Conservation (phyloP, 2,113 vertebrate species). For the Apeltes quadracus region DNA sequence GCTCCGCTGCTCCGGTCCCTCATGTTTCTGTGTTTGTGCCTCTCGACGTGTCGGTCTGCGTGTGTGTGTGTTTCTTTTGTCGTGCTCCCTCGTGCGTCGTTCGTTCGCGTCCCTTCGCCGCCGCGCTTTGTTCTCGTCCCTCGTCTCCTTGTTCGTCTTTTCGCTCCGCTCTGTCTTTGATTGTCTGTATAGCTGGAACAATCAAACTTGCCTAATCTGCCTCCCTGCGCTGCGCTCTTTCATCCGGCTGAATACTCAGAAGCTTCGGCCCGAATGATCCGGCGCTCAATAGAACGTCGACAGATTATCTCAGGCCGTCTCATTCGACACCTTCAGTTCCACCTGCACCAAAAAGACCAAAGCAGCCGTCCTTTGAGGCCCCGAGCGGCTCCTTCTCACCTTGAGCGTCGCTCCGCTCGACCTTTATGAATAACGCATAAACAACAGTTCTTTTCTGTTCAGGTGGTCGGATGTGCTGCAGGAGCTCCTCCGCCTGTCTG, state of each 20-base stretch:
- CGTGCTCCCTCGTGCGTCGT: neutral
- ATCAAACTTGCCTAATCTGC: slow-evolving; percentile 13
- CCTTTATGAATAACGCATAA: neutral
- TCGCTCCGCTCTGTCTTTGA: slow-evolving; percentile 1
- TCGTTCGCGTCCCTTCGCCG: neutral
- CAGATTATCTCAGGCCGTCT: neutral
- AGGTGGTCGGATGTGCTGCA: slow-evolving; percentile 41
- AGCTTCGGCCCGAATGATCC: neutral
- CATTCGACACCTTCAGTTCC: neutral
- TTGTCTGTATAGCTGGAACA: neutral
- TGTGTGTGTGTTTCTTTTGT: neutral
- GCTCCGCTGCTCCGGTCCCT: slow-evolving; percentile 47
- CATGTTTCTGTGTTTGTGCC: neutral
- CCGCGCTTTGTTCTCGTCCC: neutral
- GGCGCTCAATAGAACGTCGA: neutral
- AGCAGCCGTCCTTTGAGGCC: neutral
- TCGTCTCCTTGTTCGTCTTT: neutral
- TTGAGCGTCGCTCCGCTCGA: neutral
- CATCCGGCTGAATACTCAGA: neutral
- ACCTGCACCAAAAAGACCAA: neutral
- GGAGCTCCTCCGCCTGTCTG: slow-evolving; percentile 54
- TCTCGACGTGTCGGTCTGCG: neutral
- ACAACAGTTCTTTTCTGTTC: slow-evolving; percentile 4
- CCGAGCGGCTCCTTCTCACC: neutral
- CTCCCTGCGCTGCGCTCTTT: neutral